Evolutionary conservation across 2,888 invertebrate species (phyloP), one percentile per base, ranked within the genome.

Genomic region (Spodoptera littoralis): DNA sequence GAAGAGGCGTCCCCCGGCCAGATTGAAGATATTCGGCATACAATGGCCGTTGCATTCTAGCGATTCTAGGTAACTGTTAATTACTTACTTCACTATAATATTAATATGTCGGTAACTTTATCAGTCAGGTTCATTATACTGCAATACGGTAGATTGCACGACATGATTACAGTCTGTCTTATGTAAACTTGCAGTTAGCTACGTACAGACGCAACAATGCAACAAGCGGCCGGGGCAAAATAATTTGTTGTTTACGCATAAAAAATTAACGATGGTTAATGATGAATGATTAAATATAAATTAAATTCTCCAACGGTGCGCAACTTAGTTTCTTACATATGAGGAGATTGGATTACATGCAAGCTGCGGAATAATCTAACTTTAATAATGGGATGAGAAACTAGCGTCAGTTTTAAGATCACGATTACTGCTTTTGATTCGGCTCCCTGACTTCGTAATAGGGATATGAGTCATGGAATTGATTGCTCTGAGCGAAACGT

Each of bases 11-110:
- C 95, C 95, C 47, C 95, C 95, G n/a, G 88, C 94, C 41, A 88
- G 94, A 27, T 78, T 95, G 76, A 94, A 95, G 83, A 88, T 95
- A 73, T 95, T 95, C 71, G 95, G 95, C 11, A 95, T 95, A 76
- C 95, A 95, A 87, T 95, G 95, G 95, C 95, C 95, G 12, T 83
- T 95, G 82, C 95, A 95, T 83, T 94, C 95, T 62, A 92, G 93
- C 81, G 95, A 95, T 79, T 91, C 94, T 47, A 92, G 95, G 95
- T 93, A 84, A 85, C 82, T 62, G 60, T 74, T 70, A 50, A 74
- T 70, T 70, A 75, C 69, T 67, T 49, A 47, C 52, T 56, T 60
- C 30, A 27, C 27, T 27, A 27, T 27, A 70, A n/a, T 62, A 70
- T 13, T 62, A 73, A 74, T 73, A 73, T 60, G 60, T 75, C 57